Conservation (phyloP, 1,140 invertebrate genomes). For the Metaphire vulgaris region DNA sequence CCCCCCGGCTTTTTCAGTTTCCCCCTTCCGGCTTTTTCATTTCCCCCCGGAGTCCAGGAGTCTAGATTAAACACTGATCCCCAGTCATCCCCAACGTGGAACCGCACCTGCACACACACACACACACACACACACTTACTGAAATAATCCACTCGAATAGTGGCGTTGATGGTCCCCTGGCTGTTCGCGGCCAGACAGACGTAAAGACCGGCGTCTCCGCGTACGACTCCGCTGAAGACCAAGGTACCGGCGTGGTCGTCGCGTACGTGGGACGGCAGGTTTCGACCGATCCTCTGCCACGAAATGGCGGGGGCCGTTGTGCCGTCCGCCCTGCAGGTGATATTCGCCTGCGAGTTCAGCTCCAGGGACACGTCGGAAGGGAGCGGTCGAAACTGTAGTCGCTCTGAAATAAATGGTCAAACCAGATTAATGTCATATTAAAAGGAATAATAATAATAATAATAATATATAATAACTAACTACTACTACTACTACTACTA, state of each 20-base stretch:
- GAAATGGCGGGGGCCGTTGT: slow-evolving; percentile 66
- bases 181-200: slow-evolving; percentile 62
- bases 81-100: too few relatives aligned
- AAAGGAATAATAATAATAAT: too few relatives aligned
- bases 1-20: too few relatives aligned
- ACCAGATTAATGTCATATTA: too few relatives aligned
- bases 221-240: slow-evolving; percentile 69
- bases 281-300: slow-evolving; percentile 65
- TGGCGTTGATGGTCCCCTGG: slow-evolving; percentile 74
- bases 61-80: too few relatives aligned
- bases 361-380: slow-evolving; percentile 75
- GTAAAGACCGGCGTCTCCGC: slow-evolving; percentile 67
- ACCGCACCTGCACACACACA: too few relatives aligned
- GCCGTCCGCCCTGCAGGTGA: slow-evolving; percentile 82
- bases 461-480: too few relatives aligned
- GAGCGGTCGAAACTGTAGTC: slow-evolving; percentile 73
- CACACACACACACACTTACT: slow-evolving; percentile 56
- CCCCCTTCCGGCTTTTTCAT: too few relatives aligned
- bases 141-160: slow-evolving; percentile 77
- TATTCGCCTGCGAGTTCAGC: slow-evolving; percentile 66
- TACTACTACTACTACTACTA: too few relatives aligned
- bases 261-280: slow-evolving; percentile 62
- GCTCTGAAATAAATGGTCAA: slow-evolving; percentile 55
- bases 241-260: slow-evolving; percentile 72
- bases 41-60: too few relatives aligned